Conservation (phyloP, 2,113 vertebrate species). For the Solea solea region DNA sequence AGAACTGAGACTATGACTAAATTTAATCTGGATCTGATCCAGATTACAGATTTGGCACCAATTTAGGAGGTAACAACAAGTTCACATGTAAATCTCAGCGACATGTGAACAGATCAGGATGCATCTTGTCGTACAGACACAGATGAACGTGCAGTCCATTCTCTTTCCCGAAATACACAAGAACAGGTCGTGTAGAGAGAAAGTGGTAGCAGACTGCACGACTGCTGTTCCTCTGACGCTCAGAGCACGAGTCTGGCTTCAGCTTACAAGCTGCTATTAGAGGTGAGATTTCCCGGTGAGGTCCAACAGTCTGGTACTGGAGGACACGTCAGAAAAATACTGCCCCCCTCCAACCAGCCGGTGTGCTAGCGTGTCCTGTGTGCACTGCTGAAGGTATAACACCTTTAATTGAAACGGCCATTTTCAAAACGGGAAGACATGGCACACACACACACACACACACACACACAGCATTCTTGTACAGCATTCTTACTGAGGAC, state of each 20-base stretch:
- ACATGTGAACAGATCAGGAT: too few relatives aligned
- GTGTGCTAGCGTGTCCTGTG: conserved; percentile 19
- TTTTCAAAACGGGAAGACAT: conserved; percentile 39
- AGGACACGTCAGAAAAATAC: conserved; percentile 60
- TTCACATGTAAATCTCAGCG: too few relatives aligned
- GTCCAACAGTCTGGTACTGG: conserved; percentile 58
- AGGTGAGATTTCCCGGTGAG: conserved; percentile 73
- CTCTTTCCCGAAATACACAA: neutral
- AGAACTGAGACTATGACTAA: too few relatives aligned
- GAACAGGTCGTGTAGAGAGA: neutral
- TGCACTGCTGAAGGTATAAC: conserved; percentile 49
- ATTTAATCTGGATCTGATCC: too few relatives aligned
- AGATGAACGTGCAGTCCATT: too few relatives aligned
- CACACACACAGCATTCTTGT: conserved; percentile 8
- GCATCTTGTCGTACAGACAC: too few relatives aligned
- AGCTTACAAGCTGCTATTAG: conserved; percentile 57
- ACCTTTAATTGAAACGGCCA: conserved; percentile 67
- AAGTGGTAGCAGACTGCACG: conserved; percentile 8
- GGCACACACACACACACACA: conserved; percentile 15
- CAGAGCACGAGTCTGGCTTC: conserved; percentile 49
- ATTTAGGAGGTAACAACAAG: too few relatives aligned
- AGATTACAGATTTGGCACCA: too few relatives aligned
- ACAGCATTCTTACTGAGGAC: neutral
- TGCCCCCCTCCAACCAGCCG: conserved; percentile 38
- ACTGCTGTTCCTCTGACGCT: conserved; percentile 48